phyloP scores from a whole-genome alignment of 2,797 vertebrate genomes.

The Pitangus sulphuratus region DNA sequence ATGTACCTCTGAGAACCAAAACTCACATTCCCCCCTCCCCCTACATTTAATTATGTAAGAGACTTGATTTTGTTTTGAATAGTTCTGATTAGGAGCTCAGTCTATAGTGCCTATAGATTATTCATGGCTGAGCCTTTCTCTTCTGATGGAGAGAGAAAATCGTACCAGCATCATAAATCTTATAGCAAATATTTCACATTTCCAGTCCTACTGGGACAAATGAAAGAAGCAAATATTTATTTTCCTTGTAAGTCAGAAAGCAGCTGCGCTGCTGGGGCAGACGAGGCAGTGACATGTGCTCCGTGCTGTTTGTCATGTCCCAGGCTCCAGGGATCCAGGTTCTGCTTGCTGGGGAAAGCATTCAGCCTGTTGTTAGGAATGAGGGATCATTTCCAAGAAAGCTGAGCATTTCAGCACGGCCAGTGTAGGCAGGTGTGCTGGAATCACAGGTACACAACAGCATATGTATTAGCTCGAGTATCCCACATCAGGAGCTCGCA shows the following conservation, averaged over 20 bases:
- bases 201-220: background rate
- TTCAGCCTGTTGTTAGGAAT: background rate
- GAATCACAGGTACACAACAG: background rate
- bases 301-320: background rate
- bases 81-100: slow-evolving; percentile 15
- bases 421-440: background rate
- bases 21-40: background rate
- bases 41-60: slow-evolving; percentile 17
- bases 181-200: slow-evolving; percentile 16
- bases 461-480: background rate
- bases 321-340: background rate
- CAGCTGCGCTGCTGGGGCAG: background rate
- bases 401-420: background rate
- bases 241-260: background rate
- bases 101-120: slow-evolving; percentile 12
- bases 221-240: slow-evolving; percentile 33
- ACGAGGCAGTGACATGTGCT: background rate
- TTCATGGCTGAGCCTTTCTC: slow-evolving; percentile 28
- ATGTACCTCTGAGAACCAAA: background rate
- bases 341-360: background rate
- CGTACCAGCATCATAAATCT: background rate
- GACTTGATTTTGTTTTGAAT: slow-evolving; percentile 18
- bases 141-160: slow-evolving; percentile 18
- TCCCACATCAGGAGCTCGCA: too few species aligned
- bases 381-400: background rate